Base-by-base conservation (phyloP, 2,888 invertebrate species). In the Pammene aurita region DNA sequence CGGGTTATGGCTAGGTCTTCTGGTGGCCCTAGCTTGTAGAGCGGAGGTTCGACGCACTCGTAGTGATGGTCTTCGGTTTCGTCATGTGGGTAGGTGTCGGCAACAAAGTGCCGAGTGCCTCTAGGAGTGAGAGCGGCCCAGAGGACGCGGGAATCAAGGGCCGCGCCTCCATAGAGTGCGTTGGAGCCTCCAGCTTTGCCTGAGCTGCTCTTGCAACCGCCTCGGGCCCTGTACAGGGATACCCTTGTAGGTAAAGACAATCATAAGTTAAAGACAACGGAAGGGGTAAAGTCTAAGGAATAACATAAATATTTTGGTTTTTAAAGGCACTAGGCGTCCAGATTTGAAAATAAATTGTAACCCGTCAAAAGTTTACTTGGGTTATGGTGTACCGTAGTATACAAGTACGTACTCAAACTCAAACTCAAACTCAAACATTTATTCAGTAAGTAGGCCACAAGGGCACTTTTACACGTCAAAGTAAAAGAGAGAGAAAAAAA, bases 61-160 rank as follows among this genome's bases (percentile, higher is more conserved):
- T 96, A 96, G 82, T 95, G 95, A 72, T 95, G 94, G 80, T 95
- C 94, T 72, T 95, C 94, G 5, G 91, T 90, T 74, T 93, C 94
- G 77, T 95, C 94, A 71, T 93, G 92, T 0, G 94, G 94, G 83
- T 94, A 94, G 35, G 93, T 94, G 81, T 94, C 94, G 0, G 95
- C 94, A 67, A 96, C 94, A 82, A 95, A 96, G 85, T 97, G 96
- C 26, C 96, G 93, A 0, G 96, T 96, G 13, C 96, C 96, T 18
- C 96, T 94, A 0, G 97, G 97, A 0, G 97, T 97, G 10, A 97
- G 87, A 0, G 97, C 96, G 0, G 97, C 97, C 97, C 97, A 97
- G 56, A 96, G 93, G 2, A 96, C 94, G 7, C 96, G 93, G 5
- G 95, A 95, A 80, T 95, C 95, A 13, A 94, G 93, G 18, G 94